These are phyloP conservation scores for Ceraclea dissimilis DNA, from an alignment of 2,888 invertebrate species.

Conservation along the genomic window DNA sequence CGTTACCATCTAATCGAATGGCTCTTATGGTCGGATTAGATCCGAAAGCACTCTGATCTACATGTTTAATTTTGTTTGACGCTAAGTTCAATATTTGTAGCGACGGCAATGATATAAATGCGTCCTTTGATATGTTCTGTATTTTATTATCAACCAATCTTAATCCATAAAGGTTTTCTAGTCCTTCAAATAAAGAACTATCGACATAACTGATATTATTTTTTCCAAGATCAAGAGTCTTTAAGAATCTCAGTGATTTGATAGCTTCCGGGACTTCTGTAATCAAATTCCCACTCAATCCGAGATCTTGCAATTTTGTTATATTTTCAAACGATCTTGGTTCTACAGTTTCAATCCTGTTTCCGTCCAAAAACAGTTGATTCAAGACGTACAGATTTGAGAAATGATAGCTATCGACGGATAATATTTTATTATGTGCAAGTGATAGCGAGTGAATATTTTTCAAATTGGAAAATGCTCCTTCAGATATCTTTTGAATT, in stretches of 20 bases:
- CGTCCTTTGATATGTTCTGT: constrained; percentile 66
- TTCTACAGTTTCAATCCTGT: constrained; percentile 62
- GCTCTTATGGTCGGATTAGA: constrained; percentile 66
- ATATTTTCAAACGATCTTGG: constrained; percentile 68
- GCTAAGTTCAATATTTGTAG: constrained; percentile 74
- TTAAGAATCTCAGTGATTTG: constrained; percentile 60
- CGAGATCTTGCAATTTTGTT: constrained; percentile 69
- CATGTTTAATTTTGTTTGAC: constrained; percentile 67
- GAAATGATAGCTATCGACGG: constrained; percentile 63
- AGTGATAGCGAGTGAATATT: constrained; percentile 70
- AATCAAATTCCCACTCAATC: constrained; percentile 65
- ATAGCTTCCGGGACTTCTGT: constrained; percentile 64
- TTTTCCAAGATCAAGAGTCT: constrained; percentile 73
- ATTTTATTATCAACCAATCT: constrained; percentile 74
- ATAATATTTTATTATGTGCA: constrained; percentile 62
- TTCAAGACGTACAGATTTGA: constrained; percentile 66
- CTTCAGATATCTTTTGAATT: constrained; percentile 61
- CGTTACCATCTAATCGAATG: constrained; percentile 70
- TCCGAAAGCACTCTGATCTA: constrained; percentile 71
- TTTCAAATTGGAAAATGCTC: constrained; percentile 66
- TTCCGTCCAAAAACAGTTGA: constrained; percentile 67
- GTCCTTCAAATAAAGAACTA: constrained; percentile 64
- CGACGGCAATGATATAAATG: constrained; percentile 62
- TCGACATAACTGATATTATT: constrained; percentile 67
- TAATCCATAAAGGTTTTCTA: constrained; percentile 67